Conservation (phyloP, 2,797 vertebrate species). For the Danio aesculapii region DNA sequence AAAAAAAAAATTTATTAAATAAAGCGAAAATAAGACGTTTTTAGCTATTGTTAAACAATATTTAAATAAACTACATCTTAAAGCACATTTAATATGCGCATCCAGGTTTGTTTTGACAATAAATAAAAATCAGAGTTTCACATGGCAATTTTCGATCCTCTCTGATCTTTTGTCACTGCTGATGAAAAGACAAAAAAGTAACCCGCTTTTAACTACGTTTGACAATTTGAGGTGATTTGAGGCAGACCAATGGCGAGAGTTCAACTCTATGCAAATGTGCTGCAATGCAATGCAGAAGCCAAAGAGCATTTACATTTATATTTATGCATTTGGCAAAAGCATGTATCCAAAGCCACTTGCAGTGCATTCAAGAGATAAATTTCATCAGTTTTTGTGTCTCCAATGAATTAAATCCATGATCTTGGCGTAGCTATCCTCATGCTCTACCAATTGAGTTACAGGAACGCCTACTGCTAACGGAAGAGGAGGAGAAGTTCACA, state of each 20-base stretch:
- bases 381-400: conserved; percentile 23
- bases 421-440: not conserved
- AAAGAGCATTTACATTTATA: conserved; percentile 31
- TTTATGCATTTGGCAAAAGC: conserved; percentile 20
- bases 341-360: not conserved
- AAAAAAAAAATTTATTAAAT: too few species aligned
- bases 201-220: not conserved
- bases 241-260: conserved; percentile 9
- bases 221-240: not conserved
- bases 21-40: too few species aligned
- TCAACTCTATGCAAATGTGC: not conserved
- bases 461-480: not conserved
- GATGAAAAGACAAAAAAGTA: not conserved
- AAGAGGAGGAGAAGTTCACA: not conserved
- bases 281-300: not conserved
- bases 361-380: conserved; percentile 22
- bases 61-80: not conserved
- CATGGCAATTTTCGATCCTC: not conserved
- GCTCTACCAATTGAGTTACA: not conserved
- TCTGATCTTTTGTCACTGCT: not conserved
- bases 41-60: too few species aligned
- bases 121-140: not conserved
- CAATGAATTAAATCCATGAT: conserved; percentile 22
- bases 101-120: not conserved
- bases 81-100: not conserved